phyloP scores from a whole-genome alignment of 2,888 invertebrate genomes.

The Euplagia quadripunctaria region DNA sequence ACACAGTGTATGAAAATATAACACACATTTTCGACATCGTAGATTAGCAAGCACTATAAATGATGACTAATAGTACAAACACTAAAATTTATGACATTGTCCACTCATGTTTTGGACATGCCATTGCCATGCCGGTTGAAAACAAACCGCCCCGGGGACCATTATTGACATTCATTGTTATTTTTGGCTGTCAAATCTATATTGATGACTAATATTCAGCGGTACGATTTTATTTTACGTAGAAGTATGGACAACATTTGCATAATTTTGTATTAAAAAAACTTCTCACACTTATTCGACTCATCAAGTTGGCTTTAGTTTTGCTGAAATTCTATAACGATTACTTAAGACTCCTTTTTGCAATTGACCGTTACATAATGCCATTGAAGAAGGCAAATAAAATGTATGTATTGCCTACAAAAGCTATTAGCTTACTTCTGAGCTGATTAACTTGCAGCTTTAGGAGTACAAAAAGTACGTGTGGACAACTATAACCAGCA shows the following conservation, averaged over 20 bases:
- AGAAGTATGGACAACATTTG: neutral
- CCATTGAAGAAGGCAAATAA: too few species aligned
- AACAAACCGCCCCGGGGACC: conserved; percentile 22
- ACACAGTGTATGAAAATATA: conserved; percentile 2
- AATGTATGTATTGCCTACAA: too few species aligned
- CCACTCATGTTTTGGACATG: conserved; percentile 15
- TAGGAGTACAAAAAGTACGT: neutral
- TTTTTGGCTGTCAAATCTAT: conserved; percentile 4
- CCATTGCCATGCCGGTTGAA: conserved; percentile 13
- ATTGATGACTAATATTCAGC: conserved; percentile 6
- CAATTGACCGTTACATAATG: too few species aligned
- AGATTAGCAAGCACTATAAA: conserved; percentile 40
- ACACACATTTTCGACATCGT: conserved; percentile 9
- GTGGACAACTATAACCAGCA: neutral
- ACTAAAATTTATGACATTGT: conserved; percentile 42
- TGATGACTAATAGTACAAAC: conserved; percentile 45
- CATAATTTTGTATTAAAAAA: neutral
- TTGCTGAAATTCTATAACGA: too few species aligned
- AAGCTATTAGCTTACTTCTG: neutral
- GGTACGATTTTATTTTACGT: neutral
- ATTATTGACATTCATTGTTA: conserved; percentile 10
- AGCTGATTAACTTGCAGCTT: neutral
- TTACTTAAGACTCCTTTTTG: too few species aligned
- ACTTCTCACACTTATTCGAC: too few species aligned
- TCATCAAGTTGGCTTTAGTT: too few species aligned